These are phyloP conservation scores for Muntiacus reevesi DNA, from an alignment of 2,113 vertebrate species.

Conservation along the genomic window DNA sequence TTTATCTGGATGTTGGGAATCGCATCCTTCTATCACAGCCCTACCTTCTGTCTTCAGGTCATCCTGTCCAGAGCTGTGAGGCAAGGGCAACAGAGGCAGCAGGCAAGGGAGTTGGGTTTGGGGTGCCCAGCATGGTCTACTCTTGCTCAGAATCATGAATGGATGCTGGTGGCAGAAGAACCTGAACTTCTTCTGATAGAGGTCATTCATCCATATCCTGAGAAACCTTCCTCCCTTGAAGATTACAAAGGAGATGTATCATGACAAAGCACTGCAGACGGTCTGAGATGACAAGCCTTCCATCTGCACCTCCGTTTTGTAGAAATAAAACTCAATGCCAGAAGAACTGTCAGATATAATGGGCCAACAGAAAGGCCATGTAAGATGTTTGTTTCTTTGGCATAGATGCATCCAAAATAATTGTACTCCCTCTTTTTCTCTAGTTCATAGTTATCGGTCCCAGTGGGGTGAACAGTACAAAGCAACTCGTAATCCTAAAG, in stretches of 20 bases:
- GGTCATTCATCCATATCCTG: not conserved
- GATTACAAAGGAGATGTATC: not conserved
- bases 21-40: not conserved
- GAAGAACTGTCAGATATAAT: not conserved
- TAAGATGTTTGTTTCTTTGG: constrained; percentile 33
- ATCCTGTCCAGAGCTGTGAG: not conserved
- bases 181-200: not conserved
- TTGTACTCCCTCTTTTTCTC: not conserved
- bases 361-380: constrained; percentile 11
- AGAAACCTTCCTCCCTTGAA: not conserved
- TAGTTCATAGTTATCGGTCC: not conserved
- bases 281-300: not conserved
- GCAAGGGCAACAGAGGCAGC: not conserved
- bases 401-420: constrained; percentile 30
- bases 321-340: not conserved
- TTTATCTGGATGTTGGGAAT: not conserved
- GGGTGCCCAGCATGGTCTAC: too few relatives aligned
- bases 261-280: not conserved
- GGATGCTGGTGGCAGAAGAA: not conserved
- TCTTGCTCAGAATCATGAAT: not conserved
- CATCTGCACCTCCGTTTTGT: not conserved
- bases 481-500: not conserved
- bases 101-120: not conserved
- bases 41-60: not conserved
- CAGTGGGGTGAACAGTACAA: not conserved